These are phyloP conservation scores for Aricia artaxerxes DNA, from an alignment of 2,888 invertebrate genomes.

Conservation along the genomic window DNA sequence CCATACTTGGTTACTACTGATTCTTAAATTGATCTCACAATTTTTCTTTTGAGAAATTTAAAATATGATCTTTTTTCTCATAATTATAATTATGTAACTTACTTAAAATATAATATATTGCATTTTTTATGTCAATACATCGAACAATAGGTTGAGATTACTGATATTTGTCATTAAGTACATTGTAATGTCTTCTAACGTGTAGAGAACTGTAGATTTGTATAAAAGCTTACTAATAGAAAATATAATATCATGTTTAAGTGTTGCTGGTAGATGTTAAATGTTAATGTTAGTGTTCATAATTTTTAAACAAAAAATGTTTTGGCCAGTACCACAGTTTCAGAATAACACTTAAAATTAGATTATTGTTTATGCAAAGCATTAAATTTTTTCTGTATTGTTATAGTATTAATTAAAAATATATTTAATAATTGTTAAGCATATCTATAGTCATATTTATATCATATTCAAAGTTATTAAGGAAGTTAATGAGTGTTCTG, in stretches of 20 bases:
- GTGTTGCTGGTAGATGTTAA: constrained; percentile 17
- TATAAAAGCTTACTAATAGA: not conserved
- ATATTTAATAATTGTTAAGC: constrained; percentile 11
- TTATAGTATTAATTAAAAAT: constrained; percentile 5
- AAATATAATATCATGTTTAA: constrained; percentile 1
- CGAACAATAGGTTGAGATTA: constrained; percentile 28
- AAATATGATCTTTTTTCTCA: not conserved
- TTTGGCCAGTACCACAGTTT: constrained; percentile 15
- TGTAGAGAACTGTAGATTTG: constrained; percentile 28
- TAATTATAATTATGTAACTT: constrained; percentile 1
- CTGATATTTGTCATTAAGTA: constrained; percentile 16
- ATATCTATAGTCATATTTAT: constrained; percentile 2
- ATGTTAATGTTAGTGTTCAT: constrained; percentile 1
- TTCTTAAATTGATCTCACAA: constrained; percentile 23
- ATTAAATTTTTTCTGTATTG: constrained; percentile 15
- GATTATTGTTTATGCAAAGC: constrained; percentile 23
- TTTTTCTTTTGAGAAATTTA: not conserved
- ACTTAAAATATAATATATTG: constrained; percentile 3
- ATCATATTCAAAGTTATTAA: not conserved
- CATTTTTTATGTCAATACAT: constrained; percentile 23
- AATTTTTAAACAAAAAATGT: not conserved
- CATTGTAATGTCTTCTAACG: not conserved
- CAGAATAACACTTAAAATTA: not conserved
- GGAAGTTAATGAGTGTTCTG: not conserved
- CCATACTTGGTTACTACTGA: not conserved